Evolutionary conservation across 2,888 invertebrate genomes (phyloP).

Genomic region (Mythimna impura): DNA sequence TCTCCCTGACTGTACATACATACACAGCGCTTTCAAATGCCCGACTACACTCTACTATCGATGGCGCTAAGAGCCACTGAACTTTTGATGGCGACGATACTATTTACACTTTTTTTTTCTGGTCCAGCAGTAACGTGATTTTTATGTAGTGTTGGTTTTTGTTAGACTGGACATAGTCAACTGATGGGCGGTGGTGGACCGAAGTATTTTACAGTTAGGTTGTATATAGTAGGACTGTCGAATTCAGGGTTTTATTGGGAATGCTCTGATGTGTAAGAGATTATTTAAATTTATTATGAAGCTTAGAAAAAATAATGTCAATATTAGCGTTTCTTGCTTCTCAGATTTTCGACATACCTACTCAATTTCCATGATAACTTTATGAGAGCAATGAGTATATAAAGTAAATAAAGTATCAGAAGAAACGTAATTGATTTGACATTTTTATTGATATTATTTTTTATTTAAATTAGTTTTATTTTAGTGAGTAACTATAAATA

Average conservation of each 20-base stretch:
- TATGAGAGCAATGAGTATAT: no score
- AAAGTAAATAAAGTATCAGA: no score
- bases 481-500: no score
- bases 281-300: neutral
- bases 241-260: neutral
- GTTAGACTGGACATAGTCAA: slow-evolving; percentile 16
- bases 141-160: slow-evolving; percentile 52
- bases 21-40: slow-evolving; percentile 63
- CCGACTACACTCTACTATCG: slow-evolving; percentile 65
- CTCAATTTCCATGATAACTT: no score
- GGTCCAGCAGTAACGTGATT: slow-evolving; percentile 55
- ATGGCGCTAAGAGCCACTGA: slow-evolving; percentile 73
- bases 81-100: slow-evolving; percentile 72
- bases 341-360: no score
- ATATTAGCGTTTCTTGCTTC: no score
- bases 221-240: neutral
- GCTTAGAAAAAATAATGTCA: no score
- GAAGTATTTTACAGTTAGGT: neutral
- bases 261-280: neutral
- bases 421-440: no score
- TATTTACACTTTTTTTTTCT: slow-evolving; percentile 70
- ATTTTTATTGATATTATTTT: no score
- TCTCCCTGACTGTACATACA: slow-evolving; percentile 53
- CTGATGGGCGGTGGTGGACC: neutral
- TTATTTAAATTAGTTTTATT: no score